These are phyloP conservation scores for Netelia melanura DNA, from an alignment of 2,888 invertebrate genomes.

Conservation along the genomic window DNA sequence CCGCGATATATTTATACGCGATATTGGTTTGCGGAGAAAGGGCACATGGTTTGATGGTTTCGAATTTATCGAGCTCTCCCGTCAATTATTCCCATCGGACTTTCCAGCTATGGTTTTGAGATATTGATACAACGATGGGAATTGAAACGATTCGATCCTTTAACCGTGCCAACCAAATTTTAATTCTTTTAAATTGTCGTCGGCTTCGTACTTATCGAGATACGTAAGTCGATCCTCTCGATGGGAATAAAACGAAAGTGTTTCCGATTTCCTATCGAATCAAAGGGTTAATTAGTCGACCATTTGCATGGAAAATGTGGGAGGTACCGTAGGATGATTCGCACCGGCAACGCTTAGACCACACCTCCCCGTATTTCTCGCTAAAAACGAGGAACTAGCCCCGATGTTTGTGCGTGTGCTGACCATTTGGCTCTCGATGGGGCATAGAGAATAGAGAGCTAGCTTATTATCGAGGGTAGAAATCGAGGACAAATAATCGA, in stretches of 20 bases:
- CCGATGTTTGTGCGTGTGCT: conserved; percentile 27
- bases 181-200: neutral
- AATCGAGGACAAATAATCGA: conserved; percentile 78
- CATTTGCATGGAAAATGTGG: conserved; percentile 50
- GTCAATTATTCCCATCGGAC: conserved; percentile 59
- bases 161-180: conserved; percentile 16
- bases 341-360: conserved; percentile 66
- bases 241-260: neutral
- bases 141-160: conserved; percentile 23
- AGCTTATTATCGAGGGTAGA: conserved; percentile 70
- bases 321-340: conserved; percentile 55
- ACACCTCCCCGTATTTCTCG: conserved; percentile 71
- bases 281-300: conserved; percentile 41
- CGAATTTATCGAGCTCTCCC: conserved; percentile 58
- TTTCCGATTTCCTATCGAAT: neutral
- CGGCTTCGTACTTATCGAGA: neutral
- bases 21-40: conserved; percentile 65
- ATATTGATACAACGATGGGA: conserved; percentile 26
- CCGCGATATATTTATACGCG: neutral
- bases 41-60: conserved; percentile 54
- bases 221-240: neutral
- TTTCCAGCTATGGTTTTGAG: conserved; percentile 20
- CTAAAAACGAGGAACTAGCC: conserved; percentile 44
- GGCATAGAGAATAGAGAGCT: conserved; percentile 57
- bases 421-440: conserved; percentile 45